Evolutionary conservation across 2,797 vertebrate genomes (phyloP), one percentile per base, ranked within the genome.

Genomic region (Schizopygopsis malacanthus): DNA sequence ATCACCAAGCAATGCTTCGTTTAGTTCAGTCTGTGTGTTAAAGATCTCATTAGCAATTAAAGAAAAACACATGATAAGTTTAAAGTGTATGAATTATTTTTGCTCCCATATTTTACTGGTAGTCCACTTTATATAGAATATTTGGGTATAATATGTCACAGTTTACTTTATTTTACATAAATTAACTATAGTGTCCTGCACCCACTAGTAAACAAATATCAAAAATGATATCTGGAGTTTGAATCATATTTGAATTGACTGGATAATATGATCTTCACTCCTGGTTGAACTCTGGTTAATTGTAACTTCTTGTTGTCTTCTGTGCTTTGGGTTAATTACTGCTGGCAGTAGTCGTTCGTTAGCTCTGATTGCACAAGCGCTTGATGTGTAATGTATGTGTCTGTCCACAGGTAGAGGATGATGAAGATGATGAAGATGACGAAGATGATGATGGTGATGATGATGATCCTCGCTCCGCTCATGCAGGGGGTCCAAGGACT

Each of bases 401-500:
- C 63, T 3, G 63, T 37, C 28, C 63, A 7, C 63, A 67, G 63
- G 63, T 7, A 13, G 28, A 67, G 13, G 25, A 25, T 63, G 28
- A 15, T 1, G 63, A 18, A 1, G 63, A 37, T 37, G 63, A 33
- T 33, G 11, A 61, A 12, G 61, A 63, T 63, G 28, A 15, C 0
- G 63, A 18, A 1, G 63, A 37, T 37, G 28, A 65, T 33, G 59
- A 63, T 2, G 59, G 25, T 15, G 61, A 86, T 56, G 45, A 81
- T 89, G 84, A 2, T 61, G 28, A 1, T 67, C 28, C 28, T 67
- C 3, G 75, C 75, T 82, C 90, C 93, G 9, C 70, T 93, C 25
- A 69, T 79, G 89, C 87, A 78, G 7, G 88, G 81, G 88, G 25
- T 83, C 82, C 85, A 88, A 88, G 86, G 83, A 76, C 12, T 91